phyloP scores from a whole-genome alignment of 2,113 vertebrate genomes.

The Eidolon helvum region DNA sequence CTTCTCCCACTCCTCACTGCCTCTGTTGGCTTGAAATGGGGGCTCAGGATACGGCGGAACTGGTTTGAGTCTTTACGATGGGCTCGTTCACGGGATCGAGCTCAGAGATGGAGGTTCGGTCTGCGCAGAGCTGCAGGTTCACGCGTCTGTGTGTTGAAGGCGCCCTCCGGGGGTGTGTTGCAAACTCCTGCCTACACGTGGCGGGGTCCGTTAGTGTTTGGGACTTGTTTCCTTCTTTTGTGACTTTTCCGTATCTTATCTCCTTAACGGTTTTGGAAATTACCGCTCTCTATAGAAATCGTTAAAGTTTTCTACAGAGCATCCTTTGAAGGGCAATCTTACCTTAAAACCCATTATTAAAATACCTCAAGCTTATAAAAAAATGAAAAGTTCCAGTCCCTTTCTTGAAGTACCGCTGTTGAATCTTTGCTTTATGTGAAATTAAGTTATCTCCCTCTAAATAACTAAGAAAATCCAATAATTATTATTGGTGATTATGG shows the following conservation, averaged over 20 bases:
- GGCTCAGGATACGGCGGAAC: neutral
- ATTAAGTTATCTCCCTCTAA: slow-evolving; percentile 60
- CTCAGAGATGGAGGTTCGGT: neutral
- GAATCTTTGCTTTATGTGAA: slow-evolving; percentile 51
- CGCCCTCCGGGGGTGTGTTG: neutral
- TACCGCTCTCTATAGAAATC: slow-evolving; percentile 42
- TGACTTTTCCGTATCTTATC: slow-evolving; percentile 8
- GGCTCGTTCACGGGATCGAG: too few relatives aligned
- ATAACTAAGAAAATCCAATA: slow-evolving; percentile 67
- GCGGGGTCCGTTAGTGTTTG: neutral
- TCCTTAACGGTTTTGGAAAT: slow-evolving; percentile 47
- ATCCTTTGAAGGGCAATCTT: neutral
- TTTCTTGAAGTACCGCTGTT: slow-evolving; percentile 19
- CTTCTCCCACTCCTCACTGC: neutral
- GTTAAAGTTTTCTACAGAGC: slow-evolving; percentile 37
- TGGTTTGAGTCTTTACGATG: neutral
- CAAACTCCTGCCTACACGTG: neutral
- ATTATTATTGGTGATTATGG: slow-evolving; percentile 75
- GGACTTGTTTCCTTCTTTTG: neutral
- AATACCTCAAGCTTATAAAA: neutral
- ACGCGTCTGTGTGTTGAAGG: accelerated
- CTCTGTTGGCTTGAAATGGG: neutral
- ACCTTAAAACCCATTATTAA: slow-evolving; percentile 26
- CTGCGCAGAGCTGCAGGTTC: neutral
- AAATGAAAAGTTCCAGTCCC: neutral